Conservation (phyloP, 2,888 invertebrate genomes). For the Drosophila recens region DNA sequence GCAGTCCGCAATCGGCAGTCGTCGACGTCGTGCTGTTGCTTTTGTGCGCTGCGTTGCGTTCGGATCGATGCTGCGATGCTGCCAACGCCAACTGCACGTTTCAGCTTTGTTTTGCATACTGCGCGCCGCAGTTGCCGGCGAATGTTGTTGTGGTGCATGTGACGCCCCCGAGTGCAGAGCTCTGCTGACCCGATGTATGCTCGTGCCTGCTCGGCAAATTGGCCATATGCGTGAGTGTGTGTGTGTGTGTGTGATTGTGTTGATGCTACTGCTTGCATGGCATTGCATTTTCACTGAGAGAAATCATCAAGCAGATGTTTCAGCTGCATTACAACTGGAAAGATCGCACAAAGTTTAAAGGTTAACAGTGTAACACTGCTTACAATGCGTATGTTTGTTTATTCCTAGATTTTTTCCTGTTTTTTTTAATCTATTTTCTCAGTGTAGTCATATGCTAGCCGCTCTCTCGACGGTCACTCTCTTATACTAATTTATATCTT, state of each 20-base stretch:
- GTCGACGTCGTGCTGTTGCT: constrained; percentile 41
- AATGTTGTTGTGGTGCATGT: constrained; percentile 60
- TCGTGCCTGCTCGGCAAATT: constrained; percentile 69
- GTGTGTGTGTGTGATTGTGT: constrained; percentile 20
- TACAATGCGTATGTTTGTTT: background rate
- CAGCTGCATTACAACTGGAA: background rate
- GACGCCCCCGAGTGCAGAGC: constrained; percentile 64
- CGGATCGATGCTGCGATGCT: constrained; percentile 34
- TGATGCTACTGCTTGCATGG: constrained; percentile 33
- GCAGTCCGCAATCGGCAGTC: constrained; percentile 10
- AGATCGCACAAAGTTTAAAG: background rate
- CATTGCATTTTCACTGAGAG: constrained; percentile 56
- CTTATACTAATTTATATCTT: constrained; percentile 46
- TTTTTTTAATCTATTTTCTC: background rate
- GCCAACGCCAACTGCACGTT: constrained; percentile 77
- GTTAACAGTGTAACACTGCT: background rate
- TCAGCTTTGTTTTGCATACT: constrained; percentile 82
- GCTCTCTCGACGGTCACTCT: constrained; percentile 41
- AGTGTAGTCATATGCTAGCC: constrained; percentile 36
- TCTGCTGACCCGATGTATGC: constrained; percentile 37
- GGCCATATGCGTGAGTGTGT: constrained; percentile 49
- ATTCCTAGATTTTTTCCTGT: background rate
- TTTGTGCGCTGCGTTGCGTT: constrained; percentile 22
- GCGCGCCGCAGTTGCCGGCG: constrained; percentile 77
- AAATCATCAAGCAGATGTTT: constrained; percentile 13